Base-by-base conservation (phyloP, 2,113 vertebrate genomes). In the Scomber japonicus region DNA sequence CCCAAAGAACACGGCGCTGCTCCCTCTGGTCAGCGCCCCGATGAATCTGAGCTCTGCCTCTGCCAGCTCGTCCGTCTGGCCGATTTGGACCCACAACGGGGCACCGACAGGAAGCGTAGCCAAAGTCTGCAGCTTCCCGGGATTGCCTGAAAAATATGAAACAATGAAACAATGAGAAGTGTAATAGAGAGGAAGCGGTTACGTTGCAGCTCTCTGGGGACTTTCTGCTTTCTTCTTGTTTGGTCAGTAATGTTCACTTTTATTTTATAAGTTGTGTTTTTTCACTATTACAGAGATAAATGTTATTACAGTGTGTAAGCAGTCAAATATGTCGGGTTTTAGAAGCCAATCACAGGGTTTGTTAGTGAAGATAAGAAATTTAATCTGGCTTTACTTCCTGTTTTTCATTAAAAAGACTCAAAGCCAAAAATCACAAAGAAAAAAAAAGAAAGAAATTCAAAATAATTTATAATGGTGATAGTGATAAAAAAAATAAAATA, bases 31-130 rank as follows among this genome's bases (percentile, higher is more conserved):
- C 24, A 95, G 78, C 0, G 94, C 91, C 0, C 96, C 96, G 0
- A 92, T 62, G 75, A 92, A 96, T 60, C 91, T 93, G 2, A 96
- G 90, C 11, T 95, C 91, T 0, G 95, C 96, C 69, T 92, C 94
- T 0, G 88, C 94, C 46, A 93, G 87, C 62, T 94, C 92, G 5
- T 90, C 92, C 3, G 82, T 89, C 4, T 89, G 84, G 11, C 90
- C 93, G 0, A 93, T 82, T 7, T 91, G 90, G 24, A 96, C 95
- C 67, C 90, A 82, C 4, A 96, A 87, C 0, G 69, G 89, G 0
- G 95, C 48, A 0, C 93, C 92, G 0, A 80, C 0, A 0, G 91
- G 83, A 30, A 96, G 65, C 4, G 67, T 1, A 0, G 85, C 82
- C n/a, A 96, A 67, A 4, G 86, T 81, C 56, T 80, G 80, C 75